Evolutionary conservation across 2,888 invertebrate genomes (phyloP).

Genomic region (Mimachlamys varia): DNA sequence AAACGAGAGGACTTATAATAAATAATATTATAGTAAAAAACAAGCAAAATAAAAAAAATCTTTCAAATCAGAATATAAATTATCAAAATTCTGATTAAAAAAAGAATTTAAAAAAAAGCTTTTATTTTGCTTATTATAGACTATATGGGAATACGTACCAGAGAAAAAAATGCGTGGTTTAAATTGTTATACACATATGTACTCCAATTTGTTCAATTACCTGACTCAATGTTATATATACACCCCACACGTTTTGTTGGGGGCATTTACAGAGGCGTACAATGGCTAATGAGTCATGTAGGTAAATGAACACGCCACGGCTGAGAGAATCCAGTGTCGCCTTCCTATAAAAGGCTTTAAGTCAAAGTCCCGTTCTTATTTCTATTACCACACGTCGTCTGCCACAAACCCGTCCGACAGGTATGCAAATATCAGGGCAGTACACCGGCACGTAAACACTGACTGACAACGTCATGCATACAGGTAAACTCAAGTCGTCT

Average conservation of each 20-base stretch:
- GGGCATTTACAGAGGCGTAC: conserved; percentile 20
- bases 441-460: conserved; percentile 25
- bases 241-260: conserved; percentile 8
- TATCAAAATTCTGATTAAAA: too few species aligned
- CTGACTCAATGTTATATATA: conserved; percentile 15
- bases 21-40: too few species aligned
- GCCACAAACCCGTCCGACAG: conserved; percentile 59
- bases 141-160: too few species aligned
- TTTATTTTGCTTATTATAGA: too few species aligned
- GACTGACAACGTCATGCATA: conserved; percentile 26
- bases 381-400: conserved; percentile 15
- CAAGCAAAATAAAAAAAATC: too few species aligned
- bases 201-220: not conserved
- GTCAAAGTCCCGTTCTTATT: conserved; percentile 35
- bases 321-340: not conserved
- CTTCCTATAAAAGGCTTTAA: not conserved
- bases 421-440: conserved; percentile 62
- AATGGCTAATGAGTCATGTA: not conserved
- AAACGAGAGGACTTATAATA: too few species aligned
- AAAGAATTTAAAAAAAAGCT: too few species aligned
- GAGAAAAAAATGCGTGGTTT: not conserved
- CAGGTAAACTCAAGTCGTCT: conserved; percentile 6
- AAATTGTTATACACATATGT: not conserved
- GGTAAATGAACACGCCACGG: not conserved
- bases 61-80: too few species aligned